Conservation (phyloP, 2,113 vertebrate species). For the Elephas maximus region DNA sequence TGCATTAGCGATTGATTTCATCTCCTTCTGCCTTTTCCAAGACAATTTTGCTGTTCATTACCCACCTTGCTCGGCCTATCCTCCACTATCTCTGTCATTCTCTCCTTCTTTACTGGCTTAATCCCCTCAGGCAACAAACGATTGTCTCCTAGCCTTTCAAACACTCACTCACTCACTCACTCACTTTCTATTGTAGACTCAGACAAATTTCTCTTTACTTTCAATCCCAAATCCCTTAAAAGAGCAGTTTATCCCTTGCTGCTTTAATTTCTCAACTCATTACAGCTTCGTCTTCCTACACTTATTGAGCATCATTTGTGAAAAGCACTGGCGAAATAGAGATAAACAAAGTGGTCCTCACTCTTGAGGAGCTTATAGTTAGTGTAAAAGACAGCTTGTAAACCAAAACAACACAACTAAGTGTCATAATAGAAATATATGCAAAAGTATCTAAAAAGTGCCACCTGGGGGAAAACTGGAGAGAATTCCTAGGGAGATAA, state of each 20-base stretch:
- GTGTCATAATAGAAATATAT: not conserved
- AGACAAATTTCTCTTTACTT: constrained; percentile 11
- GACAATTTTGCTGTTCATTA: not conserved
- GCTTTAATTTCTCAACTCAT: not conserved
- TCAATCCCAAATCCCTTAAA: constrained; percentile 14
- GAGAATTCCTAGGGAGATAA: not conserved
- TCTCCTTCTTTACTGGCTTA: not conserved
- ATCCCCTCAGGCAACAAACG: not conserved
- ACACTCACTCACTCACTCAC: not conserved
- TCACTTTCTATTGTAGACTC: not conserved
- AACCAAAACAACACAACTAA: not conserved
- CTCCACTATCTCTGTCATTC: not conserved
- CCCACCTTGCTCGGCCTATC: not conserved
- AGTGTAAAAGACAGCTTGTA: not conserved
- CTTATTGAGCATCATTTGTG: not conserved
- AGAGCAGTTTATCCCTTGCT: not conserved
- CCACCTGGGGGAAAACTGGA: not conserved
- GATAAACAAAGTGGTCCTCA: not conserved
- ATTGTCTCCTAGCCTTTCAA: not conserved
- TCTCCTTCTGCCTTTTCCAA: not conserved
- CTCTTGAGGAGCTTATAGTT: not conserved
- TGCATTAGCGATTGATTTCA: not conserved
- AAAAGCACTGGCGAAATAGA: constrained; percentile 46
- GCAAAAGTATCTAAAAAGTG: not conserved
- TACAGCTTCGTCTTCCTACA: not conserved